Evolutionary conservation across 2,888 invertebrate species (phyloP).

Genomic region (Polietes domitor): DNA sequence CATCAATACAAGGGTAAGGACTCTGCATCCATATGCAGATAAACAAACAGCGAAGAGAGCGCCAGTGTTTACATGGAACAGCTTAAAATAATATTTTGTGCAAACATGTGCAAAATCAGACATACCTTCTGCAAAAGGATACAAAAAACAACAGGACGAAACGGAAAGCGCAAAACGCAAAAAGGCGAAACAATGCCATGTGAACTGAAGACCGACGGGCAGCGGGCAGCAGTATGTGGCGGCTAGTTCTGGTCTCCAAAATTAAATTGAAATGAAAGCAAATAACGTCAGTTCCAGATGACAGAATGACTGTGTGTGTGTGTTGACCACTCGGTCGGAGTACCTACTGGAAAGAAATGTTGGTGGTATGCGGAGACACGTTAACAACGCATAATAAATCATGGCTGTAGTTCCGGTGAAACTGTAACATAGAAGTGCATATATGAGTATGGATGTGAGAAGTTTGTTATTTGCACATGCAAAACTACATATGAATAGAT

Average conservation of each 20-base stretch:
- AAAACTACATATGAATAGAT: background rate
- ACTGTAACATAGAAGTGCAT: conserved; percentile 9
- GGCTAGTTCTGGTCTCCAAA: conserved; percentile 47
- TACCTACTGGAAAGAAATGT: background rate
- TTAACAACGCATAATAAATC: conserved; percentile 62
- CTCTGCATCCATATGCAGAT: conserved; percentile 32
- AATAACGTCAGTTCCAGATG: conserved; percentile 69
- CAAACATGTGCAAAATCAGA: conserved; percentile 60
- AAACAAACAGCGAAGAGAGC: background rate
- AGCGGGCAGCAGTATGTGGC: background rate
- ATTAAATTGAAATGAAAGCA: conserved; percentile 62
- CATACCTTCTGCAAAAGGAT: conserved; percentile 21
- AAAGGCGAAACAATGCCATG: conserved; percentile 1
- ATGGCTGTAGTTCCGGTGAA: conserved; percentile 55
- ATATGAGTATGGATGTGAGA: conserved; percentile 1
- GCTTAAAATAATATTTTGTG: conserved; percentile 65
- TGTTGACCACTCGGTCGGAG: background rate
- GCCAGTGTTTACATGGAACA: conserved; percentile 50
- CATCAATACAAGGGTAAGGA: conserved; percentile 31
- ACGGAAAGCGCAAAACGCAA: background rate
- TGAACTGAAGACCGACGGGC: background rate
- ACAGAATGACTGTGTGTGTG: conserved; percentile 37
- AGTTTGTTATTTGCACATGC: conserved; percentile 2
- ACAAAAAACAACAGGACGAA: conserved; percentile 5
- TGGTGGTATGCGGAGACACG: conserved; percentile 28